Evolutionary conservation across 2,888 invertebrate genomes (phyloP).

Genomic region (Acleris laterana): DNA sequence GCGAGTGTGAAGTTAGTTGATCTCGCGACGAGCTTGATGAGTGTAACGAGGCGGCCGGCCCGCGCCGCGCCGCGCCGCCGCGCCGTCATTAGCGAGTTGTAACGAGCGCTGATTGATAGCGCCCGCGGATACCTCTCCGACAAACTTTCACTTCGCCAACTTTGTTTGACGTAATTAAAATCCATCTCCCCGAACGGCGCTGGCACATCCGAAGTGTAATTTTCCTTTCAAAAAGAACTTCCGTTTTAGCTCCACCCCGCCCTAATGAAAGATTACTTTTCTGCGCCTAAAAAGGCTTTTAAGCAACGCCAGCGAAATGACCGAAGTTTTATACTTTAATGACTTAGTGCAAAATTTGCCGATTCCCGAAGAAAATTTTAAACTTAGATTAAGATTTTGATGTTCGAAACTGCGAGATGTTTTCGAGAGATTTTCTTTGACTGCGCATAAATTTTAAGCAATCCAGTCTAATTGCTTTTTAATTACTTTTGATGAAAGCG

Average conservation of each 20-base stretch:
- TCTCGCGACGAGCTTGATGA: conserved; percentile 46
- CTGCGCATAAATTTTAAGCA: conserved; percentile 78
- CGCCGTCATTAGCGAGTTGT: conserved; percentile 54
- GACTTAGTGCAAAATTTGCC: conserved; percentile 84
- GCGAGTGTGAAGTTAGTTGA: conserved; percentile 48
- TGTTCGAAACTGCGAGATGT: conserved; percentile 78
- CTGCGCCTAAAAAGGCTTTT: conserved; percentile 84
- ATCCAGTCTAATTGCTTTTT: conserved; percentile 80
- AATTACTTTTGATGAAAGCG: conserved; percentile 75
- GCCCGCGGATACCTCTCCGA: conserved; percentile 42
- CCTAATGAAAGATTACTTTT: conserved; percentile 85
- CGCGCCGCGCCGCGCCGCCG: neutral
- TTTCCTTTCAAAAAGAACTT: conserved; percentile 84
- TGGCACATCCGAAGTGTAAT: conserved; percentile 81
- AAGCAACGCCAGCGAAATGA: conserved; percentile 83
- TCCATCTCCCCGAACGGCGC: conserved; percentile 75
- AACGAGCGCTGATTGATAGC: conserved; percentile 45
- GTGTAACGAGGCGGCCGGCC: conserved; percentile 36
- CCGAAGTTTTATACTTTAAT: conserved; percentile 85
- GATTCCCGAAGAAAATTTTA: conserved; percentile 82
- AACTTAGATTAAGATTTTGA: conserved; percentile 84
- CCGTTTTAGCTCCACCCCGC: conserved; percentile 81
- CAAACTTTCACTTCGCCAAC: conserved; percentile 67
- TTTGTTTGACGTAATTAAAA: conserved; percentile 83
- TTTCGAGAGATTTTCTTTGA: conserved; percentile 73